Conservation (phyloP, 2,113 vertebrate species). For the Suncus etruscus region DNA sequence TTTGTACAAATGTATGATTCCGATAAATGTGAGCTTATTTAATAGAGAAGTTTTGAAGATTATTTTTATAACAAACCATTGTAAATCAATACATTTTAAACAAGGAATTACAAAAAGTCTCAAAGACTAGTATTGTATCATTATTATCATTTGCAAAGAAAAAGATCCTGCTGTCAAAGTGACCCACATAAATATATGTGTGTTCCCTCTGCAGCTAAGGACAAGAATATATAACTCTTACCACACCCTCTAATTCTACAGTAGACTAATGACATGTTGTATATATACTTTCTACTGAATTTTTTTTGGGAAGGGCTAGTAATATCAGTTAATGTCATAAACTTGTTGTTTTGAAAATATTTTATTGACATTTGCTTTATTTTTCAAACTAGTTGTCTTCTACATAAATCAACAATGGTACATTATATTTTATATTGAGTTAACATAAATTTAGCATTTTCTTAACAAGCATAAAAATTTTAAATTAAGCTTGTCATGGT, state of each 20-base stretch:
- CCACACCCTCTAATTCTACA: slow-evolving; percentile 84
- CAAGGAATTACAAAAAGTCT: slow-evolving; percentile 9
- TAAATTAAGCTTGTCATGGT: background rate
- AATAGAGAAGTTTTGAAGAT: slow-evolving; percentile 59
- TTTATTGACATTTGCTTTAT: slow-evolving; percentile 77
- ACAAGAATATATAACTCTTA: slow-evolving; percentile 84
- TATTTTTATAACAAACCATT: slow-evolving; percentile 24
- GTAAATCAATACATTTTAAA: background rate
- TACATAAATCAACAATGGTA: slow-evolving; percentile 63
- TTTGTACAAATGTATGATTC: background rate
- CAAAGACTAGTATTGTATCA: slow-evolving; percentile 14
- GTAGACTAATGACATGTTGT: slow-evolving; percentile 87
- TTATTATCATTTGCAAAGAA: slow-evolving; percentile 40
- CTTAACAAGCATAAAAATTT: slow-evolving; percentile 38
- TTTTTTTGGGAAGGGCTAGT: slow-evolving; percentile 86
- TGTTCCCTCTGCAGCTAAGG: slow-evolving; percentile 28
- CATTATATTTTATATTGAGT: slow-evolving; percentile 43
- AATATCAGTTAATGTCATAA: slow-evolving; percentile 88
- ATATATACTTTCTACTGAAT: slow-evolving; percentile 84
- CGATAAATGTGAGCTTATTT: slow-evolving; percentile 57
- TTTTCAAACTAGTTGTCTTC: slow-evolving; percentile 73
- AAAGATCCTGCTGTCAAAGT: background rate
- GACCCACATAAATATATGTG: slow-evolving; percentile 31
- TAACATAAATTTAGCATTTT: background rate
- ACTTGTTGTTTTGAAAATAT: slow-evolving; percentile 85